These are phyloP conservation scores for Apodemia duryi DNA, from an alignment of 2,888 invertebrate genomes.

Conservation along the genomic window DNA sequence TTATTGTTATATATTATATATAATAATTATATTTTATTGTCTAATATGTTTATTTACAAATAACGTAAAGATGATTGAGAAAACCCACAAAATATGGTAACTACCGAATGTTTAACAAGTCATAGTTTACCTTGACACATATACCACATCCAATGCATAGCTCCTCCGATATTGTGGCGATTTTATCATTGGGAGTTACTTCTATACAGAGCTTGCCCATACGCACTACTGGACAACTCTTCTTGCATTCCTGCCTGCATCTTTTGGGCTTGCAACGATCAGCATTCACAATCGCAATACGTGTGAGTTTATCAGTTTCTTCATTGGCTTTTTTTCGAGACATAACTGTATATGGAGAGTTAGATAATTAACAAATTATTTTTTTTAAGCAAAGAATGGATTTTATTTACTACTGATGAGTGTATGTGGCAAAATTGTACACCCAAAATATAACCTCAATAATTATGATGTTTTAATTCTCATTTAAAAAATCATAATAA, in stretches of 20 bases:
- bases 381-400: not conserved
- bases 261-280: constrained; percentile 99
- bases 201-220: constrained; percentile 99
- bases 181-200: constrained; percentile 96
- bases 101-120: not conserved
- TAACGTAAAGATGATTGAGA: not conserved
- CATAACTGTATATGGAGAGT: constrained; percentile 54
- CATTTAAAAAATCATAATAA: not conserved
- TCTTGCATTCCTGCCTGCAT: constrained; percentile 99
- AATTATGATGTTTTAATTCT: constrained; percentile 30
- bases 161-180: constrained; percentile 98
- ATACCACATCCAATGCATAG: constrained; percentile 99
- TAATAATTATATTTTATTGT: no score
- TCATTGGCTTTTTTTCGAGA: constrained; percentile 83
- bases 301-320: constrained; percentile 95
- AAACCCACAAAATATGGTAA: not conserved
- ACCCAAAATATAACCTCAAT: constrained; percentile 60
- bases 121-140: constrained; percentile 92
- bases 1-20: no score
- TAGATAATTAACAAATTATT: constrained; percentile 29
- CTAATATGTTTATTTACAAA: no score
- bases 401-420: constrained; percentile 19
- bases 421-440: constrained; percentile 57
- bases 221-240: constrained; percentile 98
- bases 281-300: constrained; percentile 98